phyloP scores from a whole-genome alignment of 1,140 invertebrate genomes.

The Geopemphigus sp. region DNA sequence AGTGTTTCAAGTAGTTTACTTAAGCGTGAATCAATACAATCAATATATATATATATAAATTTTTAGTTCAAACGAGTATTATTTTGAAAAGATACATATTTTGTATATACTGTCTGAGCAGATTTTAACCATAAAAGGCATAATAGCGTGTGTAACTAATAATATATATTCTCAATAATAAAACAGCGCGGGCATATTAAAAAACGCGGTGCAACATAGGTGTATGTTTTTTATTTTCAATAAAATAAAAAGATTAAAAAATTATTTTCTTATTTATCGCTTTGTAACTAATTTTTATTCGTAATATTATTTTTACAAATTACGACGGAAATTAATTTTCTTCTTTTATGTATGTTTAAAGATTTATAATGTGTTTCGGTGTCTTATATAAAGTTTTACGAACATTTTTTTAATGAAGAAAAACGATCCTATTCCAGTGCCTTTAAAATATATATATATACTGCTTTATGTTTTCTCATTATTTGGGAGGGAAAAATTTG shows the following conservation, averaged over 20 bases:
- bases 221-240: too few relatives aligned
- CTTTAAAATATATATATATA: background rate
- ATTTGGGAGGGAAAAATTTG: background rate
- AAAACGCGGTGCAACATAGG: too few relatives aligned
- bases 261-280: background rate
- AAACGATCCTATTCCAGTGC: background rate
- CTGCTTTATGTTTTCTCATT: constrained; percentile 28
- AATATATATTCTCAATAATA: too few relatives aligned
- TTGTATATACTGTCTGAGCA: too few relatives aligned
- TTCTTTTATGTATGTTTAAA: background rate
- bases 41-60: too few relatives aligned
- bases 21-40: too few relatives aligned
- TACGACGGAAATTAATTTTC: constrained; percentile 5
- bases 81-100: too few relatives aligned
- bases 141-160: too few relatives aligned
- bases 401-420: constrained; percentile 37
- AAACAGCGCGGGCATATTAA: too few relatives aligned
- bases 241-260: background rate
- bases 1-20: too few relatives aligned
- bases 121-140: too few relatives aligned
- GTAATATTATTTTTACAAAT: background rate
- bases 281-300: background rate
- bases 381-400: constrained; percentile 2
- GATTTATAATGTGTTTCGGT: constrained; percentile 9
- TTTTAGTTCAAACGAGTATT: too few relatives aligned